phyloP scores from a whole-genome alignment of 2,888 invertebrate species.

The Periphyllus acericola region DNA sequence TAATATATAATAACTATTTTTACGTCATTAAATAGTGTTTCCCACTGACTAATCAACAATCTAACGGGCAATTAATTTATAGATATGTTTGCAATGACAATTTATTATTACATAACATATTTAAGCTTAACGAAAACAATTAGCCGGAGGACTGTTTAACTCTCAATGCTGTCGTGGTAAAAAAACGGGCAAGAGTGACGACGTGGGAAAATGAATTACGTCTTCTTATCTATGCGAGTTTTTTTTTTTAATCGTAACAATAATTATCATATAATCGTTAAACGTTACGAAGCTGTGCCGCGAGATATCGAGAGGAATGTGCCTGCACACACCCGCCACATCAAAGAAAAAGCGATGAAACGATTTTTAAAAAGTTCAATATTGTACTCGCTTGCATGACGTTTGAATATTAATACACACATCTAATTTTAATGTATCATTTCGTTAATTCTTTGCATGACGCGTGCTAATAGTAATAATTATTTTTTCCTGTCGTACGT shows the following conservation, averaged over 20 bases:
- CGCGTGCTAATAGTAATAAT: slow-evolving; percentile 7
- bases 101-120: too few relatives aligned
- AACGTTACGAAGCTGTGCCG: not conserved
- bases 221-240: not conserved
- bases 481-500: not conserved
- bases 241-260: not conserved
- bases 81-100: not conserved
- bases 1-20: too few relatives aligned
- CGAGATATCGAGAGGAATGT: not conserved
- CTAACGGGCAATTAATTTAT: not conserved
- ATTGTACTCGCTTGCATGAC: not conserved
- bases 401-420: slow-evolving; percentile 65
- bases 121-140: slow-evolving; percentile 2
- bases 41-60: not conserved
- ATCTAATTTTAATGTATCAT: slow-evolving; percentile 63
- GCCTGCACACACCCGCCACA: too few relatives aligned
- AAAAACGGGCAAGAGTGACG: not conserved
- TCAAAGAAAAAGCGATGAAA: too few relatives aligned
- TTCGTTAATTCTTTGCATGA: slow-evolving; percentile 15
- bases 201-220: not conserved
- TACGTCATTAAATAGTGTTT: not conserved
- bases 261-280: not conserved
- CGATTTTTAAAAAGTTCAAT: not conserved
- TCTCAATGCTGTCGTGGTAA: not conserved
- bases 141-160: not conserved